Conservation (phyloP, 2,113 vertebrate species). For the Heterochromis multidens region DNA sequence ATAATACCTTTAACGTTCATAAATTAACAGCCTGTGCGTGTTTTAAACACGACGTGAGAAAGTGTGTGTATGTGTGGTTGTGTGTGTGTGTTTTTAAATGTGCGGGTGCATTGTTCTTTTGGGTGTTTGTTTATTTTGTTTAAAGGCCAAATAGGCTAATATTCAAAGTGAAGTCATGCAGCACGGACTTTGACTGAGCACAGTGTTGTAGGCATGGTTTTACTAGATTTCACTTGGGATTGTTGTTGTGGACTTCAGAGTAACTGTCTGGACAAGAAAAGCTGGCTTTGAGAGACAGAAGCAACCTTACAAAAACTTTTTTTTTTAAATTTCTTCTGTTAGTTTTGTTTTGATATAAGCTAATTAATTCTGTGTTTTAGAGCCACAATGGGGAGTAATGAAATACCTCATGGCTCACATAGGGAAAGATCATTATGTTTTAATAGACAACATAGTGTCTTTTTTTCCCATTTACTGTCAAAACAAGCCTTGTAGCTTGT, state of each 20-base stretch:
- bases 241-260: background rate
- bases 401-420: background rate
- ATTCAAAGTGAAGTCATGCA: background rate
- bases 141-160: background rate
- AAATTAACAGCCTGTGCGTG: too few relatives aligned
- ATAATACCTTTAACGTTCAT: background rate
- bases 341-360: background rate
- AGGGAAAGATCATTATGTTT: background rate
- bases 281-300: background rate
- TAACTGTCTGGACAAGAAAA: background rate
- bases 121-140: background rate
- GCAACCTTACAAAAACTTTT: background rate
- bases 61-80: background rate
- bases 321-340: background rate
- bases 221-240: background rate
- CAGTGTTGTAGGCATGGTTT: background rate
- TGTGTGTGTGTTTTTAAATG: background rate
- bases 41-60: background rate
- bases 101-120: background rate
- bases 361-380: constrained; percentile 8
- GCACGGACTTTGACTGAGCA: background rate
- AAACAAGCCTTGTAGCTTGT: background rate
- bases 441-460: constrained; percentile 7
- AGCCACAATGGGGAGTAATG: background rate
- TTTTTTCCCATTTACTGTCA: background rate